Percentiles rank a stretch among this genome's conserved stretches.
Conservation (phyloP, 2,888 invertebrate genomes). For the Synergus gifuensis region DNA sequence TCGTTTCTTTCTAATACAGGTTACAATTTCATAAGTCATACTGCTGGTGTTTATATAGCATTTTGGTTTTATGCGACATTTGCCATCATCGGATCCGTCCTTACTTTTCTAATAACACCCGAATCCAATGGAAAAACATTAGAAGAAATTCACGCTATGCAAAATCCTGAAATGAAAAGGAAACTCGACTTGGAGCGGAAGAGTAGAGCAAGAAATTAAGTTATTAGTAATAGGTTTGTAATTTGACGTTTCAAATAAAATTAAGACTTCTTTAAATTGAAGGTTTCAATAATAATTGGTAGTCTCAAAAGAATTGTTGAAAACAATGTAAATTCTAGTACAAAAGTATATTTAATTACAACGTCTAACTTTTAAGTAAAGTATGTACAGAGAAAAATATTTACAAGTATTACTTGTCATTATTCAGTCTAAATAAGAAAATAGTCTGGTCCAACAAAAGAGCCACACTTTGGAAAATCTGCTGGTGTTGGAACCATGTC, state of each 20-base stretch:
- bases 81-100: conserved; percentile 77
- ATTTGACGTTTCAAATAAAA: too few relatives aligned
- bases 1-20: conserved; percentile 82
- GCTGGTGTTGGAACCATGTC: conserved; percentile 85
- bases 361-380: conserved; percentile 12
- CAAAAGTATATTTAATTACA: conserved; percentile 13
- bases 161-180: conserved; percentile 58
- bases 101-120: conserved; percentile 79
- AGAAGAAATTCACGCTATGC: conserved; percentile 79
- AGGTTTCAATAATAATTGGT: not conserved
- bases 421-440: conserved; percentile 81
- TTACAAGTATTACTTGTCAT: conserved; percentile 56
- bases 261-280: not conserved
- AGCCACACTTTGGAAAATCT: conserved; percentile 89
- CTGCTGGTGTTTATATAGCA: conserved; percentile 79
- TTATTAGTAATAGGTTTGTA: too few relatives aligned
- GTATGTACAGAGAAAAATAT: conserved; percentile 68
- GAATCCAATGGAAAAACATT: conserved; percentile 83
- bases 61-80: conserved; percentile 80
- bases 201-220: not conserved
- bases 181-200: conserved; percentile 22
- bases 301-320: too few relatives aligned
- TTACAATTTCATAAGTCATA: conserved; percentile 80
- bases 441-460: conserved; percentile 87
- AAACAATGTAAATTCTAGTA: not conserved